A percentile compares a stretch with the other conserved stretches of the same genome.
Evolutionary conservation across 2,797 vertebrate genomes (phyloP).

Genomic region (Hippopotamyrus pictus): DNA sequence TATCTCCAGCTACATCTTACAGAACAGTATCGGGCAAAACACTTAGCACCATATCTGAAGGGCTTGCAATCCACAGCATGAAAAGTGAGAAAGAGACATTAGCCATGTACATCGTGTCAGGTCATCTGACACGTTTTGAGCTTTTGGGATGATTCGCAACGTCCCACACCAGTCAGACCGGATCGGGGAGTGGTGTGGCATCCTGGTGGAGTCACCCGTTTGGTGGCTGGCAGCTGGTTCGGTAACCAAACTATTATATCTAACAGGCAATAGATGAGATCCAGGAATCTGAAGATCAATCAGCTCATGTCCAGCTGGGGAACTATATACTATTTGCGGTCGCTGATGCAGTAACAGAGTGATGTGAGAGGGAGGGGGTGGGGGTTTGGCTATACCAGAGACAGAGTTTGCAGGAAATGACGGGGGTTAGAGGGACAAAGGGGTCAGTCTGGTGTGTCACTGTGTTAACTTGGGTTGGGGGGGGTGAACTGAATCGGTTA

Average conservation of each 20-base stretch:
- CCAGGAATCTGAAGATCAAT: background rate
- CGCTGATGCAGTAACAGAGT: background rate
- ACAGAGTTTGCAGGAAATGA: background rate
- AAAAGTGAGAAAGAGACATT: background rate
- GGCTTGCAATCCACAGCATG: background rate
- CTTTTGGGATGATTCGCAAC: background rate
- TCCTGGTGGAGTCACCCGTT: too few relatives aligned
- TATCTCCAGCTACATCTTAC: background rate
- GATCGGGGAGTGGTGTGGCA: background rate
- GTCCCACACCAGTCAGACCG: background rate
- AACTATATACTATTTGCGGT: background rate
- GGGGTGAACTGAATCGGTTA: constrained; percentile 44
- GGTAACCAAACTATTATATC: background rate
- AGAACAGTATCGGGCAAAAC: background rate
- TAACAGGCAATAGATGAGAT: background rate
- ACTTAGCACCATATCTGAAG: background rate
- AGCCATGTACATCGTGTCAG: background rate
- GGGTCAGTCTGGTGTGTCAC: constrained; percentile 6
- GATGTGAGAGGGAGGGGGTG: background rate
- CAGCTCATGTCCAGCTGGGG: background rate
- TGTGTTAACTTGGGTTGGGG: constrained; percentile 41
- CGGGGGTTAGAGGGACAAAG: background rate
- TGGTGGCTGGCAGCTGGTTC: constrained; percentile 21
- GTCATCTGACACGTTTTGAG: background rate
- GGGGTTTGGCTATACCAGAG: background rate